Evolutionary conservation across 2,888 invertebrate genomes (phyloP).

Genomic region (Pseudococcus longispinus): DNA sequence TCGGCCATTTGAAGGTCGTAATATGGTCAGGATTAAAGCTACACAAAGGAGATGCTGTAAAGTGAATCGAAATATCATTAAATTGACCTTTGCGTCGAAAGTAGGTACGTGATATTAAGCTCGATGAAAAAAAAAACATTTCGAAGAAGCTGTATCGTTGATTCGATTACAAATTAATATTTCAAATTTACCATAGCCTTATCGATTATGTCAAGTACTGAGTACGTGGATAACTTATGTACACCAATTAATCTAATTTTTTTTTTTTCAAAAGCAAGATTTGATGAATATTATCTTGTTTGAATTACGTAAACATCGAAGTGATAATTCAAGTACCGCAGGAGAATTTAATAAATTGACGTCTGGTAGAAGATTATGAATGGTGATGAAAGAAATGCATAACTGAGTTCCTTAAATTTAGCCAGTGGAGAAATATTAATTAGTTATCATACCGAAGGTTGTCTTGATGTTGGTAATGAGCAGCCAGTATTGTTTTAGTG

Average conservation of each 20-base stretch:
- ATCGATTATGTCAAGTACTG: not conserved
- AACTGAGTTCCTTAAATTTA: not conserved
- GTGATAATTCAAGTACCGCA: not conserved
- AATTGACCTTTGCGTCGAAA: not conserved
- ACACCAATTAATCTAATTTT: not conserved
- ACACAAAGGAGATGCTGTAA: not conserved
- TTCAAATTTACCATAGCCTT: not conserved
- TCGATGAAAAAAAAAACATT: not conserved
- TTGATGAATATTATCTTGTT: not conserved
- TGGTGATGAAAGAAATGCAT: not conserved
- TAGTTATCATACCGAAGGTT: not conserved
- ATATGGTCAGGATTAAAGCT: not conserved
- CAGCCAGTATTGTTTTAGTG: not conserved
- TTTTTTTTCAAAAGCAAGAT: not conserved
- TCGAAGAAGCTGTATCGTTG: not conserved
- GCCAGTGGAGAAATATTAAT: not conserved
- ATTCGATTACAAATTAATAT: not conserved
- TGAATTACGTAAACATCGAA: not conserved
- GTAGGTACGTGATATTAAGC: not conserved
- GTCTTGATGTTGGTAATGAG: not conserved
- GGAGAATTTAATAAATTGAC: not conserved
- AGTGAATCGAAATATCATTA: not conserved
- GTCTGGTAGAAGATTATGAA: not conserved
- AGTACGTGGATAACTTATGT: not conserved
- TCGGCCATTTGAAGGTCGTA: not conserved